phyloP scores from a whole-genome alignment of 92 coral and sea anemone genomes.

The Porites divaricata region DNA sequence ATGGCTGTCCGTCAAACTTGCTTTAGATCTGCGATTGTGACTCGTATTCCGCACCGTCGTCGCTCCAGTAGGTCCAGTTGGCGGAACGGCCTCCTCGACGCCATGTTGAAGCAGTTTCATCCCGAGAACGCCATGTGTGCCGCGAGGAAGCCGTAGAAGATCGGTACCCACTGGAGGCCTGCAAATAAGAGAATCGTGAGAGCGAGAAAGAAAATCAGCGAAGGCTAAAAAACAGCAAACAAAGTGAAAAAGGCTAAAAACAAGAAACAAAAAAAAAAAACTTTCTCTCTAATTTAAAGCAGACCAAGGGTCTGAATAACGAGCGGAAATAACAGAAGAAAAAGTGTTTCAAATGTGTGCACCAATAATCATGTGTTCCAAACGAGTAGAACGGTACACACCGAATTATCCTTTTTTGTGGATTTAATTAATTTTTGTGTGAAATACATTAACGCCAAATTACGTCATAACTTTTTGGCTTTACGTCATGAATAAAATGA shows the following conservation, averaged over 20 bases:
- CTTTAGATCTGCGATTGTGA: slow-evolving; percentile 69
- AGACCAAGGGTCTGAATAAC: too few relatives aligned
- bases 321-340: too few relatives aligned
- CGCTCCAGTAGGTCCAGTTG: slow-evolving; percentile 86
- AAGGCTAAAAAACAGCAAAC: not conserved
- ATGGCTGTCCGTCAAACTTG: not conserved
- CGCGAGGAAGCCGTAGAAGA: slow-evolving; percentile 82
- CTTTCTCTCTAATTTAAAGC: too few relatives aligned
- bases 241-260: not conserved
- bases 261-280: not conserved
- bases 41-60: slow-evolving; percentile 84
- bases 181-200: slow-evolving; percentile 20
- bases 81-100: slow-evolving; percentile 55
- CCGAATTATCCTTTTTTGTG: too few relatives aligned
- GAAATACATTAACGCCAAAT: too few relatives aligned
- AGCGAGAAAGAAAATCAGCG: not conserved
- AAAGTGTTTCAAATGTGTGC: too few relatives aligned
- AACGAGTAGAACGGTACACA: too few relatives aligned
- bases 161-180: slow-evolving; percentile 93
- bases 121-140: slow-evolving; percentile 74
- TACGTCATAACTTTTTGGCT: too few relatives aligned
- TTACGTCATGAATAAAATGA: too few relatives aligned
- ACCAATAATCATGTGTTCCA: too few relatives aligned
- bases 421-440: too few relatives aligned
- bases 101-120: slow-evolving; percentile 54